Percentiles rank a stretch among this genome's conserved stretches.
phyloP scores from a whole-genome alignment of 2,113 vertebrate species.

The Stomatorhinus ivindoensis region DNA sequence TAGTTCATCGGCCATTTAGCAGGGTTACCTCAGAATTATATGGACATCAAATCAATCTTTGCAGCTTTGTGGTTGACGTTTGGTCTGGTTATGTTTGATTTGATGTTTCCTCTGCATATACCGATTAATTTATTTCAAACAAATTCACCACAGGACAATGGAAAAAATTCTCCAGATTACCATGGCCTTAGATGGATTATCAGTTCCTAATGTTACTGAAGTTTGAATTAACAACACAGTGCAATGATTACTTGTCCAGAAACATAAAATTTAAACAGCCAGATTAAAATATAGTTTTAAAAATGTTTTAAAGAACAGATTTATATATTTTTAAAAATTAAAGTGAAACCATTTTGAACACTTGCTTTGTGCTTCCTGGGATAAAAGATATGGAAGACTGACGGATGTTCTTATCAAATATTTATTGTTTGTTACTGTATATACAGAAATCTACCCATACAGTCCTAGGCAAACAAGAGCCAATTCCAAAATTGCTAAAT shows the following conservation, averaged over 20 bases:
- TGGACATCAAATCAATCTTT: not conserved
- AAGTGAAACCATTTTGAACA: not conserved
- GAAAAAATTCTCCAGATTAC: not conserved
- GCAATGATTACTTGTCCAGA: not conserved
- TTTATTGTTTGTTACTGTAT: not conserved
- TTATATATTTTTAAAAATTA: not conserved
- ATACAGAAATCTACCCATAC: not conserved
- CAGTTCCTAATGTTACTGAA: not conserved
- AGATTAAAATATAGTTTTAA: not conserved
- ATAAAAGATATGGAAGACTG: not conserved
- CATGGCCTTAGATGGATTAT: not conserved
- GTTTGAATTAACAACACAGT: not conserved
- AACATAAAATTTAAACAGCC: not conserved
- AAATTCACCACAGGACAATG: not conserved
- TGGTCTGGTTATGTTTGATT: not conserved
- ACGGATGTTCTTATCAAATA: not conserved
- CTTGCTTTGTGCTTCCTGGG: not conserved
- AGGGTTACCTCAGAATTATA: not conserved
- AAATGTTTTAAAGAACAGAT: not conserved
- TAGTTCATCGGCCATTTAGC: not conserved
- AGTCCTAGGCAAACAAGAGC: not conserved
- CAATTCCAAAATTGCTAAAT: not conserved
- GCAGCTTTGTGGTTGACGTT: not conserved
- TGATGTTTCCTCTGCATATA: not conserved
- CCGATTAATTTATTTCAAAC: not conserved